phyloP scores from a whole-genome alignment of 2,888 invertebrate genomes.

The Marronus borbonicus region DNA sequence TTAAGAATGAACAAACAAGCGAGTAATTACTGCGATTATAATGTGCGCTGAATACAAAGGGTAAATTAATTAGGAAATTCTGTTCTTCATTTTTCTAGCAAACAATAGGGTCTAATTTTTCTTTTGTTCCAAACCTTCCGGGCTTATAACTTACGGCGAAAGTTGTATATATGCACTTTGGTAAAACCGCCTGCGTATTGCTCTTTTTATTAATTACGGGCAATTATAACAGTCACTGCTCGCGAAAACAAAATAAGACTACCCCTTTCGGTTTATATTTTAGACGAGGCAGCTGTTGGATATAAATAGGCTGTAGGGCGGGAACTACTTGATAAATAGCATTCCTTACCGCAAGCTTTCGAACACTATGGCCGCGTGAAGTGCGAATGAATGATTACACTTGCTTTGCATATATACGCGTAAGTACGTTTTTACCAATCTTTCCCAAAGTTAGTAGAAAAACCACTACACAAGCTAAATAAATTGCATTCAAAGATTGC shows the following conservation, averaged over 20 bases:
- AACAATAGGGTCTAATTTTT: slow-evolving; percentile 56
- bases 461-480: neutral
- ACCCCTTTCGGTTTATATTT: slow-evolving; percentile 59
- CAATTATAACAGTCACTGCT: slow-evolving; percentile 58
- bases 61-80: slow-evolving; percentile 58
- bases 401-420: slow-evolving; percentile 47
- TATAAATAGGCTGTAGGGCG: slow-evolving; percentile 53
- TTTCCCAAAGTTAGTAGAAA: slow-evolving; percentile 7
- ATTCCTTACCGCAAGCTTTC: slow-evolving; percentile 60
- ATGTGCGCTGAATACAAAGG: slow-evolving; percentile 56
- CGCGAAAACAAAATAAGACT: slow-evolving; percentile 59
- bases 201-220: slow-evolving; percentile 60
- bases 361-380: slow-evolving; percentile 59
- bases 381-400: slow-evolving; percentile 62
- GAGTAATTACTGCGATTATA: slow-evolving; percentile 57
- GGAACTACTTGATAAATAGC: slow-evolving; percentile 60
- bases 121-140: slow-evolving; percentile 52
- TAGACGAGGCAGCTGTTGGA: slow-evolving; percentile 58
- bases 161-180: slow-evolving; percentile 55
- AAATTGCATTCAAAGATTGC: neutral
- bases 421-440: slow-evolving; percentile 53
- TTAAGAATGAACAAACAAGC: slow-evolving; percentile 56
- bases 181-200: slow-evolving; percentile 51
- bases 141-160: slow-evolving; percentile 54
- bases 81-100: slow-evolving; percentile 52